Base-by-base conservation (phyloP, 2,888 invertebrate species). In the Sinhomidia bicolor region DNA sequence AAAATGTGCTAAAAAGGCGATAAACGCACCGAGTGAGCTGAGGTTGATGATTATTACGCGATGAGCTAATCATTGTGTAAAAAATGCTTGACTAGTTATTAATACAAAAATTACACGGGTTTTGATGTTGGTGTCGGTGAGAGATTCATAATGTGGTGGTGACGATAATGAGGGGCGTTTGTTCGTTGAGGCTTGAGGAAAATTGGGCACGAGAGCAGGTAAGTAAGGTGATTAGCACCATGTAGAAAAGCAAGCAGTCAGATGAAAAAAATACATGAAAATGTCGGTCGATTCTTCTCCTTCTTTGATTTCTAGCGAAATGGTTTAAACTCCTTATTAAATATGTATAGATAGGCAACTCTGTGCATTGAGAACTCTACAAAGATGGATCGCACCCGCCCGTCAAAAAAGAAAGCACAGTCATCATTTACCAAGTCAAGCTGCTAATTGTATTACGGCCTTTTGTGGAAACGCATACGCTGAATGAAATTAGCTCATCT, bases 91-190 rank as follows among this genome's bases (percentile, higher is more conserved):
- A 44, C 3, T 12, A 44, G 44, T 44, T 44, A 44, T 44, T 54
- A 54, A 54, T 54, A 17, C 20, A n/a, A 17, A 17, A 54, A 54
- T 17, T 54, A 20, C 54, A 20, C 17, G 54, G 54, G 9, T 6
- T 20, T n/a, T n/a, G 41, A 41, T 41, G 41, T 7, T 41, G 78
- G 51, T 54, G 78, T 78, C 78, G n/a, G n/a, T 51, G 76, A 51
- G 29, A 47, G 76, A 78, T 51, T 78, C 51, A 57, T 79, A 10
- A 57, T 79, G 60, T 65, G 65, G 12, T 26, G 32, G 23, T 41
- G 71, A 20, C 9, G 71, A 71, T 41, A 41, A 71, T 20, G 41
- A 71, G 71, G 54, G 54, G 54, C 54, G 54, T n/a, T 54, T n/a
- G 17, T 54, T n/a, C 54, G 54, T 54, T 54, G 17, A 54, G 17